Evolutionary conservation across 2,888 invertebrate genomes (phyloP), one percentile per base, ranked within the genome.

Genomic region (Pyrocoelia pectoralis): DNA sequence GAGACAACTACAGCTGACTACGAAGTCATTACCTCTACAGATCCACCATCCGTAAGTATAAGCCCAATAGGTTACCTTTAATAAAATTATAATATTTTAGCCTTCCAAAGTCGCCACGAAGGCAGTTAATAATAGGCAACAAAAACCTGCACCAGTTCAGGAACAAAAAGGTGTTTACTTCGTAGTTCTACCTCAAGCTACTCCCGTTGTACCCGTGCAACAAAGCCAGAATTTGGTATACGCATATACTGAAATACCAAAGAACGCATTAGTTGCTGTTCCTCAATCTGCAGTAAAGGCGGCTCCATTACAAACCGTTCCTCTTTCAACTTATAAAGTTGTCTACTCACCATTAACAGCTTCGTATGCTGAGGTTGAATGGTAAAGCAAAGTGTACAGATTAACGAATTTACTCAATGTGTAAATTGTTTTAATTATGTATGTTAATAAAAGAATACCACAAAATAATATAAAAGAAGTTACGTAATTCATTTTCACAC

Each of bases 161-260:
- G 40, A 65, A 9, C 33, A 50, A 19, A 33, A 40, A 15, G 66
- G 54, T 14, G 19, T 61, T 40, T 66, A 66, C 33, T 68, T 56
- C 49, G 60, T 68, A 43, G 56, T 63, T 57, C 28, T 63, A 24
- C 67, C 68, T n/a, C 61, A 64, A 50, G 55, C 38, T 48, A 17
- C 51, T 15, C 24, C 50, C 18, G 48, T 54, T 29, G 63, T 56
- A 13, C 10, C 56, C 0, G 48, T 50, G 51, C 78, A 78, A 8
- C 78, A 76, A 68, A 69, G 61, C 10, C 76, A 79, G 61, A 77
- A 74, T 41, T 67, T 76, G 13, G 70, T 77, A 2, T 77, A 76
- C 57, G 64, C 72, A 5, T 50, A 74, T 12, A 65, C 71, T 4
- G 61, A 40, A 53, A 58, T 63, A 58, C 71, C 69, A 52, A 65